Evolutionary conservation across 2,797 vertebrate species (phyloP), one percentile per base, ranked within the genome.

Genomic region (Buceros bicornis): DNA sequence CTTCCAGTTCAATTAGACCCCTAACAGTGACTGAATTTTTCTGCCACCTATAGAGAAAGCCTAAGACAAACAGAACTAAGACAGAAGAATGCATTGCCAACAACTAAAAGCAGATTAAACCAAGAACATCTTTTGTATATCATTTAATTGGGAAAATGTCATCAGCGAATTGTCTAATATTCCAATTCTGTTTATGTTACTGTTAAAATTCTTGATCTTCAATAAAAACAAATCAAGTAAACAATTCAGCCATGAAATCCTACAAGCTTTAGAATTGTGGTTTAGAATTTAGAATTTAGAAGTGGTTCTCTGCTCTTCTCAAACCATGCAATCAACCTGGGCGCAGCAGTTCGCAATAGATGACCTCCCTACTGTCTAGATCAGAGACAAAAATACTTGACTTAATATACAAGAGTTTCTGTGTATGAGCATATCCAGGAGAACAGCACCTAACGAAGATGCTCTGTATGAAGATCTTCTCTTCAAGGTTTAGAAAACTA

Each of bases 81-180:
- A 33, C 25, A 90, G 61, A 81, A 51, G n/a, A 90, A 61, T n/a
- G 79, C 8, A 35, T 31, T 86, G 24, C 21, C 62, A 86, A 35
- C 25, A 82, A 45, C 50, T 47, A 72, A 82, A 89, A 90, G 20
- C 13, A 79, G n/a, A 86, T 93, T 78, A 89, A 95, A 89, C 88
- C 66, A 69, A 73, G 77, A 33, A 73, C 37, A 71, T 22, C 33
- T 72, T 88, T 83, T 76, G 47, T 80, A 87, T 35, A 48, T 47
- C 22, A 62, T 80, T 71, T 93, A 93, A 93, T 66, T 83, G 87
- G 40, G 90, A 84, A 88, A 83, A 93, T 74, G 45, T 80, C 80
- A 89, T 43, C 67, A 40, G 35, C 62, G 43, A 83, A 60, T 84
- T 82, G 29, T 48, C 81, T 90, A 79, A 89, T 89, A 90, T 66